These are phyloP conservation scores for Arrhopalites spinosus DNA, from an alignment of 2,888 invertebrate genomes.

Conservation along the genomic window DNA sequence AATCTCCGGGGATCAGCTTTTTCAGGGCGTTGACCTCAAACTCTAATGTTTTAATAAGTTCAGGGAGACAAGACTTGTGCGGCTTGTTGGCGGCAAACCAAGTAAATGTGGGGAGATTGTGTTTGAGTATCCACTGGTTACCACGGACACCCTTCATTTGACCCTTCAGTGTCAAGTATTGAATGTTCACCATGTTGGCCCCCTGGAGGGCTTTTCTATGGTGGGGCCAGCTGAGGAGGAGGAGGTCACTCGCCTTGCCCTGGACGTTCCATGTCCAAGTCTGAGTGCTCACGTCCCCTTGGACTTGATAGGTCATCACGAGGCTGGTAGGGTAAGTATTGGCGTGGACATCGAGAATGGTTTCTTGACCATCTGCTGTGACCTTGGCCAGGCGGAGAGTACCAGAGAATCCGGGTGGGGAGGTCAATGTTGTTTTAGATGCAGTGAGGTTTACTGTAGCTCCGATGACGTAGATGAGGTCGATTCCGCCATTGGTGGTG, in stretches of 20 bases:
- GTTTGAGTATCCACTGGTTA: slow-evolving; percentile 25
- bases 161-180: slow-evolving; percentile 37
- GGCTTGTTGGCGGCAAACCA: slow-evolving; percentile 42
- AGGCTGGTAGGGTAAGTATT: slow-evolving; percentile 5
- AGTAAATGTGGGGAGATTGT: slow-evolving; percentile 42
- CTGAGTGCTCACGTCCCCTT: slow-evolving; percentile 9
- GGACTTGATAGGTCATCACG: slow-evolving; percentile 22
- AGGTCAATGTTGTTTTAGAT: neutral
- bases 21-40: slow-evolving; percentile 40
- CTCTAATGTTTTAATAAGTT: slow-evolving; percentile 45
- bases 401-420: slow-evolving; percentile 26
- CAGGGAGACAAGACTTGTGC: slow-evolving; percentile 41
- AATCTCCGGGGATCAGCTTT: slow-evolving; percentile 47
- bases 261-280: slow-evolving; percentile 33
- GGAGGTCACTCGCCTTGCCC: slow-evolving; percentile 24
- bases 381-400: slow-evolving; percentile 35
- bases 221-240: slow-evolving; percentile 36
- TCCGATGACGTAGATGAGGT: slow-evolving; percentile 26
- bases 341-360: slow-evolving; percentile 22
- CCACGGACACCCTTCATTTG: slow-evolving; percentile 34
- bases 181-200: slow-evolving; percentile 10
- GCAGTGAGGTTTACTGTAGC: neutral
- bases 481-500: slow-evolving; percentile 21
- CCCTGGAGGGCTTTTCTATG: slow-evolving; percentile 28
- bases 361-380: slow-evolving; percentile 28